Conservation (phyloP, 2,113 vertebrate species). For the Psittacula cyanocephala region DNA sequence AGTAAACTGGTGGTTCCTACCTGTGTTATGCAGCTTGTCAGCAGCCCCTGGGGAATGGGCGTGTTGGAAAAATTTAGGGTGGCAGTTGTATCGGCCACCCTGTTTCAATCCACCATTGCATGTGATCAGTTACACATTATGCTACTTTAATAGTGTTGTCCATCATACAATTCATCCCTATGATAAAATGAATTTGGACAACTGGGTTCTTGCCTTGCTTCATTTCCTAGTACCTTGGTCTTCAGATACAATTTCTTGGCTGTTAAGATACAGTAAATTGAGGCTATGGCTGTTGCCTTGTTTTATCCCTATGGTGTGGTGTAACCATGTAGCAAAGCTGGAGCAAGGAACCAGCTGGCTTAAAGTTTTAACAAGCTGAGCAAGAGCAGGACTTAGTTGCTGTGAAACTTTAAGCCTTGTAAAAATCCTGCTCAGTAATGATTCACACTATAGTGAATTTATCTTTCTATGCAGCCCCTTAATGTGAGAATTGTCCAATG, state of each 20-base stretch:
- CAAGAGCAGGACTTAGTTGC: background rate
- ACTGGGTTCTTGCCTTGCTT: background rate
- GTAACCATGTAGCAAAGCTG: background rate
- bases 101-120: background rate
- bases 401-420: background rate
- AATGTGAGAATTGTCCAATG: background rate
- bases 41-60: background rate
- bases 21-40: background rate
- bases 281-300: background rate
- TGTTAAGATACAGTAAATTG: background rate
- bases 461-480: background rate
- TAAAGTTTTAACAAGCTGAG: background rate
- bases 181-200: background rate
- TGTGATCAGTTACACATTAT: rapidly evolving
- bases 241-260: background rate
- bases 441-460: background rate
- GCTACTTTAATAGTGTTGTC: background rate
- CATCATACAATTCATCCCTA: background rate
- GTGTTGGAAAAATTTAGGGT: background rate
- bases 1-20: background rate
- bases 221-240: background rate
- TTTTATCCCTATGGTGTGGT: background rate
- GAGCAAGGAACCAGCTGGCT: background rate
- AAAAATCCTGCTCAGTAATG: background rate
- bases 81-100: background rate